Conservation (phyloP, 2,797 vertebrate genomes). For the Sebastes oblongus region DNA sequence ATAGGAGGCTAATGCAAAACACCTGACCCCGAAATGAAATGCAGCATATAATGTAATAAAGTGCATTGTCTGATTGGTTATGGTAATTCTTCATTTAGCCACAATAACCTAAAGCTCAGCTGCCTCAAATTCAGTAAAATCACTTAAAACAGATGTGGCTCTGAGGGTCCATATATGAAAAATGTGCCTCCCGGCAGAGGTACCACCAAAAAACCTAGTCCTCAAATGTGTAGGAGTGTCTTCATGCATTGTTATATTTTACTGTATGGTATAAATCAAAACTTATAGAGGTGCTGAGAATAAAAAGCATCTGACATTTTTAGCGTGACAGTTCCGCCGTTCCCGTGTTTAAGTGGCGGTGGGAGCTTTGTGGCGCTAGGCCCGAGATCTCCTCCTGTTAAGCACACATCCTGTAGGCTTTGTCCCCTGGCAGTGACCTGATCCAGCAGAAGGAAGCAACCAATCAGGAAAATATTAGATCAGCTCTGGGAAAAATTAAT, state of each 20-base stretch:
- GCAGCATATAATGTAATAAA: constrained; percentile 76
- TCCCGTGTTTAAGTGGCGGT: constrained; percentile 71
- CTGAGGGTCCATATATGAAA: constrained; percentile 43
- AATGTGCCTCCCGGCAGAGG: not conserved
- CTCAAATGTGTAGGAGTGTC: constrained; percentile 24
- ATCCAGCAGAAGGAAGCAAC: constrained; percentile 80
- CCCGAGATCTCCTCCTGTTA: constrained; percentile 72
- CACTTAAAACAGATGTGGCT: constrained; percentile 80
- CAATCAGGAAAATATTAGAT: constrained; percentile 80
- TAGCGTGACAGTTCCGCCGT: constrained; percentile 72
- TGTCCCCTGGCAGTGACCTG: constrained; percentile 76
- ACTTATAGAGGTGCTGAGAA: constrained; percentile 79
- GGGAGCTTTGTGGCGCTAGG: constrained; percentile 70
- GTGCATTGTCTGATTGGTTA: constrained; percentile 82
- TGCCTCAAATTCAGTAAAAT: constrained; percentile 68
- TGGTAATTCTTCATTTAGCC: constrained; percentile 79
- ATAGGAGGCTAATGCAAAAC: constrained; percentile 78
- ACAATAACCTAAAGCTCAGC: constrained; percentile 71
- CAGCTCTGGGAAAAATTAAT: constrained; percentile 78
- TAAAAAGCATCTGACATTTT: constrained; percentile 73
- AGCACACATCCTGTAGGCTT: constrained; percentile 74
- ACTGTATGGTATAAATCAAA: constrained; percentile 75
- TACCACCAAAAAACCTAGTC: constrained; percentile 20
- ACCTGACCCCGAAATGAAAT: constrained; percentile 70
- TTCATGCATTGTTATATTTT: constrained; percentile 72